Evolutionary conservation across 2,888 invertebrate species (phyloP), one percentile per base, ranked within the genome.

Genomic region (Penaeus monodon): DNA sequence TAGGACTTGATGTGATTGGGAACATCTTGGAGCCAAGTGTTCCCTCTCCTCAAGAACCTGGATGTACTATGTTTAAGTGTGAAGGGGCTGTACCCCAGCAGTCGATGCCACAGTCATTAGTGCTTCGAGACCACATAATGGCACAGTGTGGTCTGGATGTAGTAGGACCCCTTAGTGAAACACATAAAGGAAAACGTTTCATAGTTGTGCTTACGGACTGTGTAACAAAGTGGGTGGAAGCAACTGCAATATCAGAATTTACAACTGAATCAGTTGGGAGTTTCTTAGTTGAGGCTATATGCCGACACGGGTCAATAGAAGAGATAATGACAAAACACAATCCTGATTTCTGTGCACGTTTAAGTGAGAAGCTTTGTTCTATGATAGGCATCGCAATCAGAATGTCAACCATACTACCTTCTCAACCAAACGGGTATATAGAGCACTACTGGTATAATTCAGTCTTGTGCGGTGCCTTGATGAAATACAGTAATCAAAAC

Each of bases 291-390:
- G 88, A 88, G 49, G 65, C 57, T n/a, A 65, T 88, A 44, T 84
- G 88, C 68, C 88, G 88, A n/a, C 88, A 84, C 77, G 88, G 88
- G n/a, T 33, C 76, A 33, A 81, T 88, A n/a, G 88, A 88, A 57
- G 88, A 88, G 74, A 84, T 88, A 24, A 33, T 81, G 68, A 76
- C 77, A 7, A 76, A 84, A 68, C 88, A 84, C 33, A 81, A 76
- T 63, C 65, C 76, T 29, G 84, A 88, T 17, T 88, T 88, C n/a
- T 88, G 88, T 88, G 44, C 44, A 8, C 73, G 88, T 6, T 66
- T 87, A 73, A 79, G 64, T 64, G 87, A 87, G 57, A 83, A 78
- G 27, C 65, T 87, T 57, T 82, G 77, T 82, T 78, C 87, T 29
- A 79, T 78, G 29, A 87, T 87, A 79, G 87, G 87, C 49, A 65